Evolutionary conservation across 2,797 vertebrate species (phyloP).

Genomic region (Muraenolepis orangiensis): DNA sequence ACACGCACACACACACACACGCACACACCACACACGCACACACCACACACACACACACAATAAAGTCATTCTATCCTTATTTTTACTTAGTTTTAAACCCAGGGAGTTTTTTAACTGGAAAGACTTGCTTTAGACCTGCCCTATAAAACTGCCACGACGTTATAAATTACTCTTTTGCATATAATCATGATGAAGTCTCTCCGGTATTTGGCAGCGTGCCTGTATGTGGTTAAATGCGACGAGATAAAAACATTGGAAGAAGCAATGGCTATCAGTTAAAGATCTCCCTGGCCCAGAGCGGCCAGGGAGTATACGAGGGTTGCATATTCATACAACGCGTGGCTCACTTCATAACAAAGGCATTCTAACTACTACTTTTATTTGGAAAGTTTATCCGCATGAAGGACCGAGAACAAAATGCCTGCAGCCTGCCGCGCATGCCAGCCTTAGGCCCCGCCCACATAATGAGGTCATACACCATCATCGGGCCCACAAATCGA

Average conservation of each 20-base stretch:
- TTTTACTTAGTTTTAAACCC: not conserved
- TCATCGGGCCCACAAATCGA: not conserved
- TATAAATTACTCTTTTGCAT: not conserved
- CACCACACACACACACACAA: not conserved
- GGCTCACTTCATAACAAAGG: constrained; percentile 50
- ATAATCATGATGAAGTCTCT: not conserved
- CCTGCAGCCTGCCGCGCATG: too few species aligned
- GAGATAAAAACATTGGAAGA: constrained; percentile 7
- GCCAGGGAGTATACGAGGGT: constrained; percentile 35
- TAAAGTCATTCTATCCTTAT: not conserved
- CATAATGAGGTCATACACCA: constrained; percentile 12
- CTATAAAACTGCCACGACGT: not conserved
- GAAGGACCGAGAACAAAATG: too few species aligned
- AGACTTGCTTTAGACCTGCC: not conserved
- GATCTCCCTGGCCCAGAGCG: constrained; percentile 21
- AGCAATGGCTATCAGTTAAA: constrained; percentile 4
- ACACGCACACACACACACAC: too few species aligned
- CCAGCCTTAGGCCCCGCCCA: constrained; percentile 12
- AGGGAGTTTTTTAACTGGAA: not conserved
- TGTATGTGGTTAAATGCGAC: constrained; percentile 1
- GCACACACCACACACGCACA: too few species aligned
- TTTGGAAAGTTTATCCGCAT: constrained; percentile 34
- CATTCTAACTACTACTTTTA: constrained; percentile 43
- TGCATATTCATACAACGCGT: constrained; percentile 48
- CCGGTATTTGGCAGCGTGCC: not conserved